Evolutionary conservation across 2,888 invertebrate species (phyloP), one percentile per base, ranked within the genome.

Genomic region (Harpalus rufipes): DNA sequence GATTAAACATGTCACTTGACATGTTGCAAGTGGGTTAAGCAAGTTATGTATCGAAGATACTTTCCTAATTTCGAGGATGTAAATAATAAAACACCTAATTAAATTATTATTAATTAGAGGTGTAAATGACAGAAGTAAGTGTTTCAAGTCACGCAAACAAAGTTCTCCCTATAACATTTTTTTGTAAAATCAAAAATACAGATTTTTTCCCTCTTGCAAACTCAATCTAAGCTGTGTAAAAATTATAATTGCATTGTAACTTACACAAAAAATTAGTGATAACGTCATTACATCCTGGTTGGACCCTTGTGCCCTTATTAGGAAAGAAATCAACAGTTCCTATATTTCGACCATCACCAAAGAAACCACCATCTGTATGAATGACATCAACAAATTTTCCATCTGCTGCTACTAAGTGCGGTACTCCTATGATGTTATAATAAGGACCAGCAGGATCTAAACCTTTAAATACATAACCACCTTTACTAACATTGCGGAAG

Each of bases 381-480:
- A 68, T 68, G 6, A 68, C 12, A 12, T 68, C 68, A 4, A 68
- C 68, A 68, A 68, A 68, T 32, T 68, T 68, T n/a, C 32, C 68
- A 6, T 68, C 68, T 8, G 12, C n/a, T 68, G 10, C 12, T 25
- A 6, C 32, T 12, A 68, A 12, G 39, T 68, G 68, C 10, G 4
- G n/a, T 0, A 68, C 7, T 3, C 12, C 12, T 32, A 32, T 25
- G 1, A 68, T 14, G 16, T 68, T 21, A 14, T n/a, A 68, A 10
- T 32, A 25, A 21, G 68, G 68, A 3, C 68, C 68, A 14, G 68
- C 68, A 7, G 68, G 68, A 32, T 68, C 68, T 8, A 68, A 68
- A n/a, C 68, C 68, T 68, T 56, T 14, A 14, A 12, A 12, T 32
- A 14, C n/a, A 56, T 7, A 4, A 12, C 14, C 14, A 14, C n/a